Conservation (phyloP, 2,888 invertebrate genomes). For the Lasioglossum figueresi region DNA sequence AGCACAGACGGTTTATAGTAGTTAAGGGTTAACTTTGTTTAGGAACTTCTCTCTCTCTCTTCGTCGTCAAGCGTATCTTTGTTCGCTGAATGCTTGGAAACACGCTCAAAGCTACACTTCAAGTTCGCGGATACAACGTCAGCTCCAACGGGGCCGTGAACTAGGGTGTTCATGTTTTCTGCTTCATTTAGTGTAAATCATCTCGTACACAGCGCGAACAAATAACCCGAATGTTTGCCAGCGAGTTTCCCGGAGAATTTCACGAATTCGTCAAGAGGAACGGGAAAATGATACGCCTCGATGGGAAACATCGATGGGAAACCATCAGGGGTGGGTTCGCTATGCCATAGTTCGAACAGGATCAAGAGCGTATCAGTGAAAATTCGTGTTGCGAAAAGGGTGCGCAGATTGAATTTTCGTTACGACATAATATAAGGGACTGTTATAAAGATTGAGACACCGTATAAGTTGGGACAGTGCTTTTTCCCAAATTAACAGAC, state of each 20-base stretch:
- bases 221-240: not conserved
- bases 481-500: too few relatives aligned
- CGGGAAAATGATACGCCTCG: not conserved
- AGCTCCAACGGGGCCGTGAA: not conserved
- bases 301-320: not conserved
- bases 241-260: not conserved
- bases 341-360: not conserved
- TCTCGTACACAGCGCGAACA: not conserved
- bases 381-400: not conserved
- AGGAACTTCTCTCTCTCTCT: too few relatives aligned
- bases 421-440: too few relatives aligned
- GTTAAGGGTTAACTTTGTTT: not conserved
- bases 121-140: not conserved
- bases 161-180: not conserved
- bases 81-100: not conserved
- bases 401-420: not conserved
- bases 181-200: slow-evolving; percentile 2
- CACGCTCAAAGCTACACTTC: not conserved
- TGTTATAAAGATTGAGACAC: too few relatives aligned
- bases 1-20: not conserved
- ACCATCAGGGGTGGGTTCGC: not conserved
- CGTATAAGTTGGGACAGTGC: too few relatives aligned
- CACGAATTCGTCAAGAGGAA: not conserved
- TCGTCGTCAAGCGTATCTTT: not conserved
- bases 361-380: not conserved